Percentiles rank a stretch among this genome's conserved stretches.
These are phyloP conservation scores for Australoheros facetus DNA, from an alignment of 2,797 vertebrate genomes.

Conservation along the genomic window DNA sequence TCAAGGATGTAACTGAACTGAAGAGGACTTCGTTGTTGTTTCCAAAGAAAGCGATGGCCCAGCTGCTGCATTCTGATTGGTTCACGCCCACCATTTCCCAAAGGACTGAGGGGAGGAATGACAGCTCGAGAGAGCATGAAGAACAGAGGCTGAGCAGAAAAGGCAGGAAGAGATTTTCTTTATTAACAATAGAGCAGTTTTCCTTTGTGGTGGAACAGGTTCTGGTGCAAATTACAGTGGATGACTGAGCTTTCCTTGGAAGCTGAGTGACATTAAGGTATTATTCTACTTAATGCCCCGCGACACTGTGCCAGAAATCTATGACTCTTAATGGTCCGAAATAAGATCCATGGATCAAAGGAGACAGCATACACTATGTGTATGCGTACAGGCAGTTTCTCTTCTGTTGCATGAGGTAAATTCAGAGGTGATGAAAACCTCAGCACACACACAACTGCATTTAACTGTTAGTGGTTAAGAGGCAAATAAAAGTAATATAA, in stretches of 20 bases:
- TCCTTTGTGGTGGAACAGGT: constrained; percentile 50
- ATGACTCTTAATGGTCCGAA: constrained; percentile 47
- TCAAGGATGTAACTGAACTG: constrained; percentile 8
- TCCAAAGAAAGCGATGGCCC: constrained; percentile 4
- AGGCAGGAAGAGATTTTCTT: constrained; percentile 14
- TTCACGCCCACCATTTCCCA: constrained; percentile 20
- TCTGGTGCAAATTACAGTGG: constrained; percentile 31
- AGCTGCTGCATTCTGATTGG: constrained; percentile 25
- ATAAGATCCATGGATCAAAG: constrained; percentile 36
- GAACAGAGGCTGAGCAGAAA: not conserved
- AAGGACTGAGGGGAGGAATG: constrained; percentile 3
- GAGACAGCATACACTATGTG: not conserved
- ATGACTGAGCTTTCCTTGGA: constrained; percentile 19
- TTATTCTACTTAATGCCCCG: constrained; percentile 47
- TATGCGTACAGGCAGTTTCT: not conserved
- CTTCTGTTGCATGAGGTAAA: constrained; percentile 5
- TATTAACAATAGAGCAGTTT: constrained; percentile 28
- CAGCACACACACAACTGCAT: not conserved
- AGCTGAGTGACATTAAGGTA: constrained; percentile 33
- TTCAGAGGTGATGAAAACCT: constrained; percentile 32
- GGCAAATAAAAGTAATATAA: not conserved
- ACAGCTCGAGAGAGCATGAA: constrained; percentile 11
- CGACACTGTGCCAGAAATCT: constrained; percentile 42
- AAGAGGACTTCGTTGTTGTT: constrained; percentile 17
- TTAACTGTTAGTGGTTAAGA: not conserved